Conservation (phyloP, 2,113 vertebrate species). For the Hucho hucho region DNA sequence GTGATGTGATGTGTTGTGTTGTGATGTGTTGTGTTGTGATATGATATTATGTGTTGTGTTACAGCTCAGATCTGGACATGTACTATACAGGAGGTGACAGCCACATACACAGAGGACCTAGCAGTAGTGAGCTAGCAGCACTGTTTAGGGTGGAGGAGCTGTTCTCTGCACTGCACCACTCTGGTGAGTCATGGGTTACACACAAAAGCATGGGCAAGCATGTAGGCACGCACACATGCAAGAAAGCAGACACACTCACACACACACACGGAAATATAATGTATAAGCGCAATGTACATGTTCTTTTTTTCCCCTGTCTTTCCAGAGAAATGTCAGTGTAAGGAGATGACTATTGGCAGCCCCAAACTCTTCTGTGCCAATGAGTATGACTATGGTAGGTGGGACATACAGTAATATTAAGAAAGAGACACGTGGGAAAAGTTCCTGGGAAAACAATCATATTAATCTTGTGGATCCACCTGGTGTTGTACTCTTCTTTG, state of each 20-base stretch:
- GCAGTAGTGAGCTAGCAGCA: constrained; percentile 70
- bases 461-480: neutral
- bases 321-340: constrained; percentile 92
- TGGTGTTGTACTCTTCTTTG: no score
- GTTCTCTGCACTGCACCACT: constrained; percentile 93
- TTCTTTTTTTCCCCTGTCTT: constrained; percentile 43
- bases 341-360: constrained; percentile 83
- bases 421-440: neutral
- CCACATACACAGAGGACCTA: constrained; percentile 47
- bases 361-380: constrained; percentile 87
- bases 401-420: neutral
- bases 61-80: constrained; percentile 60
- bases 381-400: constrained; percentile 91
- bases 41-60: constrained; percentile 32
- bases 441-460: neutral
- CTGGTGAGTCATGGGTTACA: constrained; percentile 77
- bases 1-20: neutral
- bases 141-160: constrained; percentile 88
- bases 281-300: neutral
- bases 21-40: neutral
- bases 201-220: constrained; percentile 2
- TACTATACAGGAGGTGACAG: constrained; percentile 42
- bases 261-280: neutral
- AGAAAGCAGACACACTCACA: neutral
- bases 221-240: constrained; percentile 11